Evolutionary conservation across 2,797 vertebrate species (phyloP).

Genomic region (Knipowitschia caucasica): DNA sequence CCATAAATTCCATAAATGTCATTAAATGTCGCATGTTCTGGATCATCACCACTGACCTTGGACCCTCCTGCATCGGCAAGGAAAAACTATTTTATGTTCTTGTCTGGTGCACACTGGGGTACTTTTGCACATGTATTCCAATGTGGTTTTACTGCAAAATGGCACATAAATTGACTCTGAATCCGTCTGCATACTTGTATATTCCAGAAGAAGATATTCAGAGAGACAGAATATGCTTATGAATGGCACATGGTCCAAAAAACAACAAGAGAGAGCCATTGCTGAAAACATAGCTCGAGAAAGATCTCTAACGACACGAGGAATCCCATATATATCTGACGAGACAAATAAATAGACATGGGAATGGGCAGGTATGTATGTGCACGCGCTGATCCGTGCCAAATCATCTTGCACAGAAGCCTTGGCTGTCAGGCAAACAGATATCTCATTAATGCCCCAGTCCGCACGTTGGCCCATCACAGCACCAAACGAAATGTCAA

Average conservation of each 20-base stretch:
- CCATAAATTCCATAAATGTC: too few relatives aligned
- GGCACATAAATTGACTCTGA: too few relatives aligned
- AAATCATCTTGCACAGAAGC: slow-evolving; percentile 11
- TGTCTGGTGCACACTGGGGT: too few relatives aligned
- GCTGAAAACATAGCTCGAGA: not conserved
- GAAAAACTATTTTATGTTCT: too few relatives aligned
- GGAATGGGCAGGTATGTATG: not conserved
- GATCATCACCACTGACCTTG: too few relatives aligned
- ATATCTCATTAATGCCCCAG: slow-evolving; percentile 45
- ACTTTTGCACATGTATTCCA: too few relatives aligned
- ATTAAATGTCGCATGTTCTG: too few relatives aligned
- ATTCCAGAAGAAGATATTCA: not conserved
- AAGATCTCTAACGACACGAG: not conserved
- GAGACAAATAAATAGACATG: slow-evolving; percentile 19
- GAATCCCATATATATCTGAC: not conserved
- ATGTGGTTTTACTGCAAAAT: too few relatives aligned
- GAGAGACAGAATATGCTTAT: not conserved
- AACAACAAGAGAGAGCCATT: not conserved
- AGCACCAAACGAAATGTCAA: slow-evolving; percentile 59
- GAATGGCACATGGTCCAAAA: not conserved
- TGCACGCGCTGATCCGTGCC: slow-evolving; percentile 6
- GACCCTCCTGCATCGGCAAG: too few relatives aligned
- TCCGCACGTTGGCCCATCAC: slow-evolving; percentile 17
- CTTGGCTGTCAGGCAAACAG: slow-evolving; percentile 33
- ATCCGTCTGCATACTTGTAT: too few relatives aligned